A percentile compares a stretch with the other conserved stretches of the same genome.
phyloP scores from a whole-genome alignment of 2,113 vertebrate species.

The Panthera uncia region DNA sequence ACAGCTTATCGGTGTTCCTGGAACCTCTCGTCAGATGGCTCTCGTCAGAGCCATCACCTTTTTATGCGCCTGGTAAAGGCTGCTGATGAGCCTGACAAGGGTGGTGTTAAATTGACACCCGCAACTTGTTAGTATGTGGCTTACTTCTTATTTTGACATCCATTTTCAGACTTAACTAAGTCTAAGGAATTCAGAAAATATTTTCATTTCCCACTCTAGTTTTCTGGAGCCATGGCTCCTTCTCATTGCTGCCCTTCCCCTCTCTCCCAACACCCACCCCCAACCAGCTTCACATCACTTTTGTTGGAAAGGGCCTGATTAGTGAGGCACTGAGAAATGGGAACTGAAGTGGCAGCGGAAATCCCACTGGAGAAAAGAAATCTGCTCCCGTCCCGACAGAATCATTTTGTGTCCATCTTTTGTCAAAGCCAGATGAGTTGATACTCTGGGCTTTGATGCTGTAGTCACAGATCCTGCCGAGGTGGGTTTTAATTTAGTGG shows the following conservation, averaged over 20 bases:
- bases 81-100: constrained; percentile 75
- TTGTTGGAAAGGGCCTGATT: constrained; percentile 73
- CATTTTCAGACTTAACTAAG: constrained; percentile 75
- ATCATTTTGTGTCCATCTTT: constrained; percentile 54
- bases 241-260: not conserved
- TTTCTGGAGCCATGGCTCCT: not conserved
- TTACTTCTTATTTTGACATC: constrained; percentile 81
- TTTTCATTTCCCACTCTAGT: constrained; percentile 52
- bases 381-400: constrained; percentile 57
- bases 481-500: constrained; percentile 62
- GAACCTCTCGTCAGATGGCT: constrained; percentile 58
- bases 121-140: constrained; percentile 80
- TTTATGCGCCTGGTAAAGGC: constrained; percentile 67
- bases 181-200: constrained; percentile 61
- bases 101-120: constrained; percentile 78
- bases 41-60: constrained; percentile 61
- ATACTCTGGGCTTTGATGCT: not conserved
- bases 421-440: constrained; percentile 59
- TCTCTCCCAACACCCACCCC: not conserved
- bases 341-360: constrained; percentile 62
- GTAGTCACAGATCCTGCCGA: not conserved
- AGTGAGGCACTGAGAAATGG: constrained; percentile 63
- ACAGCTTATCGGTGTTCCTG: constrained; percentile 68
- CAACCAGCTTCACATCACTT: constrained; percentile 29
- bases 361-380: constrained; percentile 50